Conservation (phyloP, 1,140 invertebrate species). For the Diorhabda carinulata region DNA sequence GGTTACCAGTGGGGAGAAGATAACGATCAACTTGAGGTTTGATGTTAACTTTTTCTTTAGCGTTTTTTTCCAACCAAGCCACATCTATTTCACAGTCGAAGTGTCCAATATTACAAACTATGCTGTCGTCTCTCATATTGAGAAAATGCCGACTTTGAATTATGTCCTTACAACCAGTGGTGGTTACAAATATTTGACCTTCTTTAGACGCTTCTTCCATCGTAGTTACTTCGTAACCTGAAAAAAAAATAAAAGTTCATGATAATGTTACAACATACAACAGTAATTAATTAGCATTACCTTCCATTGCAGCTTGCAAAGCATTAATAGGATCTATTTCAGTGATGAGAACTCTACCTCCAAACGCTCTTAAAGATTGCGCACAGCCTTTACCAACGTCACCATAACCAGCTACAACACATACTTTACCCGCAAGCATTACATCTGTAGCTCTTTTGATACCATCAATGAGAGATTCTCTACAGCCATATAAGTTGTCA, state of each 20-base stretch:
- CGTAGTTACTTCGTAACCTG: conserved; percentile 87
- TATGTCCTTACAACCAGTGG: conserved; percentile 96
- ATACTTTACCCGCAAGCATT: conserved; percentile 98
- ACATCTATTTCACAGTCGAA: conserved; percentile 99
- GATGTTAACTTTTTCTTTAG: conserved; percentile 84
- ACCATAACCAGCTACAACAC: conserved; percentile 96
- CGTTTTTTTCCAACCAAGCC: conserved; percentile 93
- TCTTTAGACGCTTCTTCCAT: conserved; percentile 93
- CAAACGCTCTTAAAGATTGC: conserved; percentile 90
- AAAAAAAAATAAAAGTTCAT: not conserved
- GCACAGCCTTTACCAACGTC: conserved; percentile 99
- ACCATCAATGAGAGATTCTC: conserved; percentile 96
- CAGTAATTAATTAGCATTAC: not conserved
- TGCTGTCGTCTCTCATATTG: conserved; percentile 93
- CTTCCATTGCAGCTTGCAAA: conserved; percentile 97
- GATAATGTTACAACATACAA: not conserved
- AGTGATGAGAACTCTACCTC: conserved; percentile 92
- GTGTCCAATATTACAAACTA: conserved; percentile 99
- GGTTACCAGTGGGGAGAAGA: conserved; percentile 81
- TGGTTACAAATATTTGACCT: conserved; percentile 96
- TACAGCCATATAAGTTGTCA: conserved; percentile 98
- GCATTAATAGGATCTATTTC: conserved; percentile 99
- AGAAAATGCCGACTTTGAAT: conserved; percentile 84
- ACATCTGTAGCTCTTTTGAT: conserved; percentile 98
- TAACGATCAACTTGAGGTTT: conserved; percentile 99